Base-by-base conservation (phyloP, 2,797 vertebrate genomes). In the Typhlichthys eigenmanni region DNA sequence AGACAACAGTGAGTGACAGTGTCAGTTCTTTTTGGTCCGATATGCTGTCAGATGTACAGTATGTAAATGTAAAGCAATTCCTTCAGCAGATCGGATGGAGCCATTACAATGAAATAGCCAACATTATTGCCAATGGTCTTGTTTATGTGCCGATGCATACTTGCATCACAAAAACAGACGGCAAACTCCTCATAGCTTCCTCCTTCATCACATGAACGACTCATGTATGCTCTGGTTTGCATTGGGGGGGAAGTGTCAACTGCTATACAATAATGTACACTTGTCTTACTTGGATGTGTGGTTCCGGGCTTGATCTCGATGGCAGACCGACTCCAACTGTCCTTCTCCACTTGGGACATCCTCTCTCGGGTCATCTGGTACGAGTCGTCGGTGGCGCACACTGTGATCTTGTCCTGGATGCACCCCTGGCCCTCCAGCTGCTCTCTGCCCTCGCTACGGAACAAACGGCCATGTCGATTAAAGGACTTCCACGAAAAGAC, bases 351-450 rank as follows among this genome's bases (percentile, higher is more conserved):
- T 65, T 86, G 92, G 60, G 92, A 92, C 90, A 91, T 81, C 8
- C 83, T 90, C 80, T 94, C 92, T 0, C 82, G 88, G 58, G 90
- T 93, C 83, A 84, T 82, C 85, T 93, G 93, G 88, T 90, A 93
- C 13, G 91, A 91, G 83, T 95, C 93, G 38, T 94, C 92, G 0
- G 92, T 92, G 85, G 94, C 93, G 55, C 95, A 95, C 76, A 95
- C 88, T 0, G 93, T 95, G 85, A 96, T 94, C 85, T 95, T 94
- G 84, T 93, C 93, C 87, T 89, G 93, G 86, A 96, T 94, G 64
- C 89, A 90, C 24, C 95, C 95, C 77, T 94, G 88, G 73, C 92
- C 92, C 80, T 93, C 91, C 74, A 96, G 91, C 70, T 87, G 77
- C 61, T 93, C 90, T 13, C 81, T 87, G 55, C 86, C 90, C 13